phyloP scores from a whole-genome alignment of 2,888 invertebrate species.

The Glyphotaelius pellucidus region DNA sequence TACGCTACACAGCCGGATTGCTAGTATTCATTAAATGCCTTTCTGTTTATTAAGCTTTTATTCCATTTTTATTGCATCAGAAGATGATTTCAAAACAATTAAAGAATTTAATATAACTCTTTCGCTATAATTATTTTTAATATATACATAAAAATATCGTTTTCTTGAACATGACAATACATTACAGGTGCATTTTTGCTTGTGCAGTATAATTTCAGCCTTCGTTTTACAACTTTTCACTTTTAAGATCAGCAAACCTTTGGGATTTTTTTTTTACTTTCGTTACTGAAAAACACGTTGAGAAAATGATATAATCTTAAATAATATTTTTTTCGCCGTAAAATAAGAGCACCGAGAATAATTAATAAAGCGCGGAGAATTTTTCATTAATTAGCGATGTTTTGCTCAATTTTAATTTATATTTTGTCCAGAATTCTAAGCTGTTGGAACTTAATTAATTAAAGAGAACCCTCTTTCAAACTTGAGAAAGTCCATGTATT shows the following conservation, averaged over 20 bases:
- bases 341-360: neutral
- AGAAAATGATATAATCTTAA: neutral
- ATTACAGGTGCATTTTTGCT: neutral
- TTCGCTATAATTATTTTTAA: neutral
- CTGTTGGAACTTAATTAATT: neutral
- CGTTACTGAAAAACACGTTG: neutral
- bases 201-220: neutral
- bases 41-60: neutral
- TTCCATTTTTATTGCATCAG: neutral
- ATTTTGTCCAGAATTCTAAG: neutral
- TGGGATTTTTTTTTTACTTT: neutral
- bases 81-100: neutral
- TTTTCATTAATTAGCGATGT: conserved; percentile 2
- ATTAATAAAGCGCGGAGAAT: neutral
- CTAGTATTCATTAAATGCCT: neutral
- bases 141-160: too few species aligned
- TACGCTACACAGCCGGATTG: neutral
- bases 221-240: neutral
- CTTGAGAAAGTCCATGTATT: neutral
- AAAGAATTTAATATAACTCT: neutral
- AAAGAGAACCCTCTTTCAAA: neutral
- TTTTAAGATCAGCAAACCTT: neutral
- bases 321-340: neutral
- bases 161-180: neutral
- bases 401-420: neutral